A percentile compares a stretch with the other conserved stretches of the same genome.
Conservation (phyloP, 2,888 invertebrate species). For the Agrochola lychnidis region DNA sequence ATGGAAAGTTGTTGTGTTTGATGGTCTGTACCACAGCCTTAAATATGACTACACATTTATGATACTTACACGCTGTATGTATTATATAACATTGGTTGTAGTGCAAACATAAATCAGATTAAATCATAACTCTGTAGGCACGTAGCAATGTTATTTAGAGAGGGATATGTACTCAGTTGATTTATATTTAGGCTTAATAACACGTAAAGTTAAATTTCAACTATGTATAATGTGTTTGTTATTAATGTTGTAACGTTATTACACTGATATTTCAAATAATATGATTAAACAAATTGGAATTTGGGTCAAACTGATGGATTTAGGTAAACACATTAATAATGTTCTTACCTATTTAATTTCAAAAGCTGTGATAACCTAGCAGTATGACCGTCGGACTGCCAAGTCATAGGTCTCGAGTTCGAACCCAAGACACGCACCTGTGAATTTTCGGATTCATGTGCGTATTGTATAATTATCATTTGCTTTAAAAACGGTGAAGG, state of each 20-base stretch:
- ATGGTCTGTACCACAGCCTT: not conserved
- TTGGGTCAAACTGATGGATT: not conserved
- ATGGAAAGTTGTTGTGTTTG: not conserved
- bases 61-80: not conserved
- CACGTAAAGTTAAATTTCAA: slow-evolving; percentile 45
- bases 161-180: slow-evolving; percentile 46
- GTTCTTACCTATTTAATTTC: too few relatives aligned
- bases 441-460: too few relatives aligned
- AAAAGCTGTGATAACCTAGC: too few relatives aligned
- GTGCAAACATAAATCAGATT: slow-evolving; percentile 57
- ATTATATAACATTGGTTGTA: slow-evolving; percentile 23
- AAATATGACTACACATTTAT: not conserved
- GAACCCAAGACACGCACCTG: too few relatives aligned
- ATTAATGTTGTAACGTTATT: slow-evolving; percentile 28
- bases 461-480: too few relatives aligned
- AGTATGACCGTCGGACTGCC: too few relatives aligned
- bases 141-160: slow-evolving; percentile 54
- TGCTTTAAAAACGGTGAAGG: too few relatives aligned
- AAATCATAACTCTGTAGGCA: slow-evolving; percentile 55
- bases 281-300: not conserved
- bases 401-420: too few relatives aligned
- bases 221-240: slow-evolving; percentile 23
- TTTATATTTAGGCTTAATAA: slow-evolving; percentile 48
- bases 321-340: not conserved
- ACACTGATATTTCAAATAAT: slow-evolving; percentile 3